phyloP scores from a whole-genome alignment of 2,797 vertebrate genomes.

The Rallus crepitans region DNA sequence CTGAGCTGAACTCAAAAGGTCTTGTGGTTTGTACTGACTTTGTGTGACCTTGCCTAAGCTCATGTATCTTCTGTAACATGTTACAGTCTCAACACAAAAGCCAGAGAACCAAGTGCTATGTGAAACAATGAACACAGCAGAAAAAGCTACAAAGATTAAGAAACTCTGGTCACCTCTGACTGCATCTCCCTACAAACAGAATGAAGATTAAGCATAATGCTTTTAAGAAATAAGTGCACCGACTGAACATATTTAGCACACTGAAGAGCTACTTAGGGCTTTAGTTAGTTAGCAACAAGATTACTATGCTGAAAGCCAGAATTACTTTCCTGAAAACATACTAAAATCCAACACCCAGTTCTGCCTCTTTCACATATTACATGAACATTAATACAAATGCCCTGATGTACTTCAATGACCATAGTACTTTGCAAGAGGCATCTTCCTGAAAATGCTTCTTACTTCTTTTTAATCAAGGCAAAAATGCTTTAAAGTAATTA shows the following conservation, averaged over 20 bases:
- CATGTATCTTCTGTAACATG: not conserved
- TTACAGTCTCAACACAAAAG: not conserved
- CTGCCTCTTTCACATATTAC: not conserved
- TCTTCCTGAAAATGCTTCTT: not conserved
- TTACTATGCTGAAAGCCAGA: not conserved
- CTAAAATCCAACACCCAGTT: not conserved
- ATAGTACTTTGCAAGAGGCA: fast-evolving
- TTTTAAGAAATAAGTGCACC: not conserved
- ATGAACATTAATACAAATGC: not conserved
- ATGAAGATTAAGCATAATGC: not conserved
- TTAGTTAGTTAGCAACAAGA: not conserved
- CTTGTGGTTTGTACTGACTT: constrained; percentile 31
- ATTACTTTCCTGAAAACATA: not conserved
- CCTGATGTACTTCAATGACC: not conserved
- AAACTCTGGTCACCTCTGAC: not conserved
- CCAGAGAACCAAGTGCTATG: not conserved
- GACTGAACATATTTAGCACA: not conserved
- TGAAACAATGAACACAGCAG: not conserved
- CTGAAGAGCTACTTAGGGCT: not conserved
- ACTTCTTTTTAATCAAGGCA: not conserved
- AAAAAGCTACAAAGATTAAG: not conserved
- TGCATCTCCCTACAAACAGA: not conserved
- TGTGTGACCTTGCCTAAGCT: constrained; percentile 52
- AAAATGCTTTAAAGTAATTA: not conserved
- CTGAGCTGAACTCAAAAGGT: constrained; percentile 11